Evolutionary conservation across 2,113 vertebrate genomes (phyloP).

Genomic region (Nesospiza acunhae): DNA sequence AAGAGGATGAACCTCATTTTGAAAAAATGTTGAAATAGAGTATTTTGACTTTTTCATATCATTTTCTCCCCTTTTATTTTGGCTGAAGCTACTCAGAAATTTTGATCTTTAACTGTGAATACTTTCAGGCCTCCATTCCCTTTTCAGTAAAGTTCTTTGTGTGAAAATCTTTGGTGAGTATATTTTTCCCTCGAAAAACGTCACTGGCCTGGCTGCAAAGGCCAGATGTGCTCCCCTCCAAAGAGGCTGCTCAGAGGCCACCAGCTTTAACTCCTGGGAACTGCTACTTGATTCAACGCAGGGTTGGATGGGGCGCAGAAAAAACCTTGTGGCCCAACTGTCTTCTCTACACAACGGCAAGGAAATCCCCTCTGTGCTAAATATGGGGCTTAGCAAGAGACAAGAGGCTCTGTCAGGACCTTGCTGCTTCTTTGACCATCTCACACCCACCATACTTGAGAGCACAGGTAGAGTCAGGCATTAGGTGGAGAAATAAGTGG

Average conservation of each 20-base stretch:
- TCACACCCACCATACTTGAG: neutral
- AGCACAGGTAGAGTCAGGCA: neutral
- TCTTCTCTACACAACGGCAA: neutral
- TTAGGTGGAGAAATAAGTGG: neutral
- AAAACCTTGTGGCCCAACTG: constrained; percentile 22
- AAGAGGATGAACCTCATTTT: neutral
- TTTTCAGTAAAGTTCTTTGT: neutral
- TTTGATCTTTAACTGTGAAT: neutral
- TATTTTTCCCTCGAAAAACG: neutral
- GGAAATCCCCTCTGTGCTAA: constrained; percentile 56
- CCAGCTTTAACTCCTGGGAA: neutral
- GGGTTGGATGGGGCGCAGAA: neutral
- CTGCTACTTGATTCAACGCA: neutral
- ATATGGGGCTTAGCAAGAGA: neutral
- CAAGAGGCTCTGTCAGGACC: neutral
- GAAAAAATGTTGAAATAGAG: neutral
- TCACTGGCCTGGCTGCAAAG: neutral
- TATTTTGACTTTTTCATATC: constrained; percentile 3
- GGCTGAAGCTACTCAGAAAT: neutral
- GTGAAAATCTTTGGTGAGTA: neutral
- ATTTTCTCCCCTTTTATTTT: neutral
- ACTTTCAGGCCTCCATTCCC: neutral
- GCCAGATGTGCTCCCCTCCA: neutral
- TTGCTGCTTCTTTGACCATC: neutral
- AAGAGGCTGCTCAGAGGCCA: neutral